phyloP scores from a whole-genome alignment of 2,797 vertebrate genomes.

The Poeciliopsis presidionis region DNA sequence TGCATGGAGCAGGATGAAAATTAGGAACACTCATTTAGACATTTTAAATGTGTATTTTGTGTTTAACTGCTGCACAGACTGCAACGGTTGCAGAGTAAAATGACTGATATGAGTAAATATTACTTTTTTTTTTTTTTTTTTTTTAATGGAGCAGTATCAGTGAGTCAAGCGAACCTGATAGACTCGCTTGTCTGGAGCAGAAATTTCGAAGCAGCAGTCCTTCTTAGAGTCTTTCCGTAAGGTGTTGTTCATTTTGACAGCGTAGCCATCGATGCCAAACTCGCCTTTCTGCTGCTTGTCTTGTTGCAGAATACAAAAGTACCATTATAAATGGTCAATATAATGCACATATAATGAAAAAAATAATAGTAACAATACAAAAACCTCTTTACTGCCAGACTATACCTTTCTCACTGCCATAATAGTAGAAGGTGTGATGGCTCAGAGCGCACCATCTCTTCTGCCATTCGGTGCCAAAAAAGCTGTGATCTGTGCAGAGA shows the following conservation, averaged over 20 bases:
- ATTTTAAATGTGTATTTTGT: conserved; percentile 51
- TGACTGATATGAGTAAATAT: background rate
- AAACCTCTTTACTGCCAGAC: background rate
- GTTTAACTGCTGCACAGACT: conserved; percentile 45
- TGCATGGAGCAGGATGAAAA: conserved; percentile 48
- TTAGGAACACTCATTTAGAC: conserved; percentile 55
- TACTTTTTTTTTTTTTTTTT: background rate
- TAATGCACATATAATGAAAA: background rate
- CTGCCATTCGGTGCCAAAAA: conserved; percentile 98
- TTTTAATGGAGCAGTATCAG: conserved; percentile 19
- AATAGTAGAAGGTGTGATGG: conserved; percentile 92
- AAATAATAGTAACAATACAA: background rate
- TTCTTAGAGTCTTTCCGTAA: conserved; percentile 95
- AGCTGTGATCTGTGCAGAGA: conserved; percentile 89
- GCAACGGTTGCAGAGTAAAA: conserved; percentile 15
- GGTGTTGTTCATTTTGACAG: conserved; percentile 89
- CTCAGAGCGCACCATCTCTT: conserved; percentile 96
- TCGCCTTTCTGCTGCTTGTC: conserved; percentile 99
- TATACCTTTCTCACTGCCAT: conserved; percentile 95
- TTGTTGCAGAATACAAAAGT: conserved; percentile 69
- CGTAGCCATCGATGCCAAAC: conserved; percentile 93
- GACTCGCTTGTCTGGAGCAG: conserved; percentile 92
- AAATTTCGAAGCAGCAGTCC: conserved; percentile 97
- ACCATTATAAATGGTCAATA: conserved; percentile 5
- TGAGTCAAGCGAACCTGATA: conserved; percentile 86